Evolutionary conservation across 2,888 invertebrate genomes (phyloP), one percentile per base, ranked within the genome.

Genomic region (Euzophera pinguis): DNA sequence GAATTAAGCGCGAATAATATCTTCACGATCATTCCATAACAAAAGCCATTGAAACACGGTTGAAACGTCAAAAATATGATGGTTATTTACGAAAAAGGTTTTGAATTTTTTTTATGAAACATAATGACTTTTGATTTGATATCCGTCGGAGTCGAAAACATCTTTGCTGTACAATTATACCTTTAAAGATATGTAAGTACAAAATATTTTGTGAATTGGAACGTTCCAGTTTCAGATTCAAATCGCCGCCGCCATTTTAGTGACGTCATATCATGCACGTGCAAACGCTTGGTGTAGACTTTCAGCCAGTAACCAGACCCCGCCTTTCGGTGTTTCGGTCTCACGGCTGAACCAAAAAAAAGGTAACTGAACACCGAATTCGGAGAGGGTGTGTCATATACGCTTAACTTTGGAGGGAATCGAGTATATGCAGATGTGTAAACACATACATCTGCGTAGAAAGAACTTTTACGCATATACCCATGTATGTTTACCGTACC

Each of bases 251-350:
- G 75, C 77, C 77, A 77, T 77, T 60, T 73, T 75, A 66, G 52
- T 48, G 55, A 64, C 65, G 69, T 65, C 65, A 65, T 57, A 58
- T 32, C 57, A 53, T 71, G 75, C 87, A 88, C 87, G 88, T 87
- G 87, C 87, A 84, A 67, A 63, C 64, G 58, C 55, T 59, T 73
- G 86, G 88, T 86, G 82, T 88, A 81, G 75, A 75, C 76, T 88
- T 89, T 84, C 88, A 81, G 81, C 65, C 58, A 66, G 81, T 78
- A 83, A 83, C 74, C 73, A 70, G 74, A 82, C 75, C 79, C 85
- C 86, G 81, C 88, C 86, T 79, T 73, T 68, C 72, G 73, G 64
- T 78, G 78, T 66, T 72, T 68, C 73, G 73, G 65, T 81, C 78
- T 67, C 79, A 77, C 78, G 74, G 61, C 75, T 71, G 70, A 71